A percentile compares a stretch with the other conserved stretches of the same genome.
Evolutionary conservation across 2,797 vertebrate species (phyloP).

Genomic region (Aphelocoma californica): DNA sequence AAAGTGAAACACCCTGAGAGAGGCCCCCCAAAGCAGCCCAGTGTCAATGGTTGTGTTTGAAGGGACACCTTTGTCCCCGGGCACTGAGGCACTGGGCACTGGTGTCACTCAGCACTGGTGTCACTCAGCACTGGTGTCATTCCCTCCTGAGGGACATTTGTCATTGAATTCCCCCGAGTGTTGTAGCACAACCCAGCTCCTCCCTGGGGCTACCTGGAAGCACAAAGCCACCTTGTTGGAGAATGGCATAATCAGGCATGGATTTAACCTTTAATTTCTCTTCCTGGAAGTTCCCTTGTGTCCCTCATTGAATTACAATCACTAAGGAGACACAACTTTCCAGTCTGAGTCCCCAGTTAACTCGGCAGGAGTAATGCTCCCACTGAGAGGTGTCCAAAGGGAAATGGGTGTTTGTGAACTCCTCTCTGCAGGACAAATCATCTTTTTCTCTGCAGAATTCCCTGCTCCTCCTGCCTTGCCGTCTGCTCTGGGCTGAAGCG

Average conservation of each 20-base stretch:
- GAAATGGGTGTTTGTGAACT: not conserved
- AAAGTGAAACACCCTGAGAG: not conserved
- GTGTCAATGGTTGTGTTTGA: not conserved
- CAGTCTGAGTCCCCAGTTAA: not conserved
- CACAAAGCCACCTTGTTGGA: not conserved
- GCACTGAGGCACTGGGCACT: not conserved
- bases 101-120: not conserved
- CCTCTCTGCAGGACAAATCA: not conserved
- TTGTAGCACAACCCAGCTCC: not conserved
- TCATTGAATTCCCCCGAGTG: not conserved
- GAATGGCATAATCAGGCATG: not conserved
- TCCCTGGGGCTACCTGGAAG: slow-evolving; percentile 22
- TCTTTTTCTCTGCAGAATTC: not conserved
- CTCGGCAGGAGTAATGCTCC: not conserved
- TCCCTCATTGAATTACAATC: not conserved
- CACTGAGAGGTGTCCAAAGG: not conserved
- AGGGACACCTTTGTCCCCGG: not conserved
- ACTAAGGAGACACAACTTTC: not conserved
- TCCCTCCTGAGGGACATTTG: not conserved
- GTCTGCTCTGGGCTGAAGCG: not conserved
- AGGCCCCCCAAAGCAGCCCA: not conserved
- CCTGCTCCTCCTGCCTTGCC: not conserved
- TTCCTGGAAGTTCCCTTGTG: not conserved
- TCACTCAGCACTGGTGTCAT: not conserved
- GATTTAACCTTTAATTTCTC: not conserved